Base-by-base conservation (phyloP, 1,140 invertebrate genomes). In the Pseudomyrmex flavicornis region DNA sequence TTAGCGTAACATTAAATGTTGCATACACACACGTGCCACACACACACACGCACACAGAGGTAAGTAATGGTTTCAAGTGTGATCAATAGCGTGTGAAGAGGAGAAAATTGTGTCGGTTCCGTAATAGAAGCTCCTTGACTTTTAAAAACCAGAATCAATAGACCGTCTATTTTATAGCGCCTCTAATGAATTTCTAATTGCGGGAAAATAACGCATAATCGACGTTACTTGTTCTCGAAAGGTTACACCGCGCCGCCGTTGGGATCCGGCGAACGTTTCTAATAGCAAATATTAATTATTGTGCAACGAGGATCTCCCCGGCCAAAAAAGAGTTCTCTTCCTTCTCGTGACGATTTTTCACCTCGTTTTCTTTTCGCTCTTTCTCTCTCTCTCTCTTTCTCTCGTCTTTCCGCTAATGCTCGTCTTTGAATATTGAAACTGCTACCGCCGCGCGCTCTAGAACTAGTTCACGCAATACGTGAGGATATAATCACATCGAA, bases 141-240 rank as follows among this genome's bases (percentile, higher is more conserved):
- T 69, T 44, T 54, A 3, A 77, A 77, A 77, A 68, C 9, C 48
- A 15, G 5, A 35, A 62, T 76, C 22, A 35, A 13, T 54, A 79
- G n/a, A 80, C 52, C 17, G 68, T 77, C 44, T 26, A 9, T 76
- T 46, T 79, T 48, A 22, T 52, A 20, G 13, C 3, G 46, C 10
- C 52, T 79, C 17, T 79, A 56, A 79, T 86, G 73, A 85, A 86
- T 85, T 79, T 85, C 59, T 86, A 84, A 85, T 85, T 84, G 59
- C 66, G 2, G 65, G 66, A 84, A 79, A 85, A 84, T 85, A 68
- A 61, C 46, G 52, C 20, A 35, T 63, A 72, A 85, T 66, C 59
- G 59, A 50, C 46, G 35, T 15, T 48, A 48, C 22, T 84, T 65
- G 46, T 35, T 35, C 46, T 13, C 20, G 35, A 84, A 82, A 63